Conservation (phyloP, 30 jellyfish, hydroid and myxozoan species). For the Chironex yamaguchii region DNA sequence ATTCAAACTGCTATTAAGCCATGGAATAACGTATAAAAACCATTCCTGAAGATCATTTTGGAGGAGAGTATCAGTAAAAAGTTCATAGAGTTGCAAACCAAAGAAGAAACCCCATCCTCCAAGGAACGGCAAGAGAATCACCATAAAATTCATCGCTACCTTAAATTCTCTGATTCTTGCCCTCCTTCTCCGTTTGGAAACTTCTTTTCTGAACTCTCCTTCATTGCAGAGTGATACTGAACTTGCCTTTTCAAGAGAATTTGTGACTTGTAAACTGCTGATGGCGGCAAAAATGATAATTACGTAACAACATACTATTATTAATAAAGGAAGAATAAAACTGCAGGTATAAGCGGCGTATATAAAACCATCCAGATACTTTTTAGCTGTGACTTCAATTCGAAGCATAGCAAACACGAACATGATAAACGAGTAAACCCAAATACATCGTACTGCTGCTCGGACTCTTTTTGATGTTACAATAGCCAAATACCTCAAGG, state of each 20-base stretch:
- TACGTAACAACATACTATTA: conserved; percentile 46
- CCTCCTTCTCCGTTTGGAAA: conserved; percentile 6
- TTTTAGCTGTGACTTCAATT: conserved; percentile 3
- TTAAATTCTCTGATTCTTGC: conserved; percentile 61
- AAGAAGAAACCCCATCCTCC: conserved; percentile 81
- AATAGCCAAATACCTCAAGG: conserved; percentile 57
- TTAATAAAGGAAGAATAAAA: conserved; percentile 51
- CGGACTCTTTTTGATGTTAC: conserved; percentile 7
- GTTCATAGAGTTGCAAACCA: conserved; percentile 65
- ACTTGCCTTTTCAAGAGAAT: conserved; percentile 38
- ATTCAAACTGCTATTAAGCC: conserved; percentile 71
- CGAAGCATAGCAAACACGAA: conserved; percentile 60
- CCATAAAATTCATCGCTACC: conserved; percentile 48
- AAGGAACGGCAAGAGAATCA: conserved; percentile 67
- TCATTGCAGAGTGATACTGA: neutral
- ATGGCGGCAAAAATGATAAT: conserved; percentile 41
- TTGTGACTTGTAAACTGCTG: conserved; percentile 38
- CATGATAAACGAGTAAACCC: conserved; percentile 59
- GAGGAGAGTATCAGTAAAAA: neutral
- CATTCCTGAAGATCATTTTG: conserved; percentile 54
- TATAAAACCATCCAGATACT: conserved; percentile 23
- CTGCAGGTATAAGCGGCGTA: conserved; percentile 33
- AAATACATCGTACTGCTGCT: conserved; percentile 31
- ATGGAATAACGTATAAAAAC: conserved; percentile 53
- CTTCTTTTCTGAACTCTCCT: neutral